A percentile compares a stretch with the other conserved stretches of the same genome.
These are phyloP conservation scores for Condylura cristata DNA, from an alignment of 2,113 vertebrate genomes.

Conservation along the genomic window DNA sequence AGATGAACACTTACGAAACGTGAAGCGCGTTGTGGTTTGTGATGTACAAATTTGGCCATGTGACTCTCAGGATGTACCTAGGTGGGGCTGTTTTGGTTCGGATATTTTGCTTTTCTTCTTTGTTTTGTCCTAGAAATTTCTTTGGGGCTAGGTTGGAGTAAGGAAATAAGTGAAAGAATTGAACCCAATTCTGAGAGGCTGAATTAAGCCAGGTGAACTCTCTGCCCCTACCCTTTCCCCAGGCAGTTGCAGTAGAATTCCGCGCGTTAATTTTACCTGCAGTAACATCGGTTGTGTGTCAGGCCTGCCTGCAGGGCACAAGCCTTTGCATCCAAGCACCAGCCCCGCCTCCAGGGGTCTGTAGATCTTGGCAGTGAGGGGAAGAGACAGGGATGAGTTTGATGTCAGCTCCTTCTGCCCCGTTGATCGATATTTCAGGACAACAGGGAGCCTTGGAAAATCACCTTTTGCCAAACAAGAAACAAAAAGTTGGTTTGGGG, in stretches of 20 bases:
- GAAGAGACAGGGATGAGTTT: slow-evolving; percentile 47
- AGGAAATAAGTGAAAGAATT: slow-evolving; percentile 57
- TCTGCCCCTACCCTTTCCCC: not conserved
- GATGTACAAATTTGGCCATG: not conserved
- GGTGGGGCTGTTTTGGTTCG: not conserved
- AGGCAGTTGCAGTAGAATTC: slow-evolving; percentile 71
- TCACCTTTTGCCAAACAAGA: slow-evolving; percentile 8
- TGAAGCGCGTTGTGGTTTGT: not conserved
- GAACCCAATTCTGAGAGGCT: slow-evolving; percentile 56
- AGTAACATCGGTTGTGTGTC: slow-evolving; percentile 71
- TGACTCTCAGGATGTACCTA: not conserved
- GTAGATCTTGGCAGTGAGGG: slow-evolving; percentile 70
- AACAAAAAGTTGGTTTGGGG: not conserved
- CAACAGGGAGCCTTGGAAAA: slow-evolving; percentile 67
- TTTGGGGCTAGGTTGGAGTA: slow-evolving; percentile 23
- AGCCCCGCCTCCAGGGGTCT: slow-evolving; percentile 58
- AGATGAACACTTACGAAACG: not conserved
- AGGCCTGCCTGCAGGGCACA: slow-evolving; percentile 61
- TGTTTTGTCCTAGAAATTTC: slow-evolving; percentile 52
- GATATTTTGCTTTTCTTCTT: not conserved
- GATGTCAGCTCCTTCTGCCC: slow-evolving; percentile 55
- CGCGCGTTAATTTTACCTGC: slow-evolving; percentile 73
- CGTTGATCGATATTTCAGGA: slow-evolving; percentile 69
- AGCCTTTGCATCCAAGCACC: slow-evolving; percentile 71
- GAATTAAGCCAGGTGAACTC: slow-evolving; percentile 21